Conservation (phyloP, 2,888 invertebrate species). For the Drosophila kuntzei region DNA sequence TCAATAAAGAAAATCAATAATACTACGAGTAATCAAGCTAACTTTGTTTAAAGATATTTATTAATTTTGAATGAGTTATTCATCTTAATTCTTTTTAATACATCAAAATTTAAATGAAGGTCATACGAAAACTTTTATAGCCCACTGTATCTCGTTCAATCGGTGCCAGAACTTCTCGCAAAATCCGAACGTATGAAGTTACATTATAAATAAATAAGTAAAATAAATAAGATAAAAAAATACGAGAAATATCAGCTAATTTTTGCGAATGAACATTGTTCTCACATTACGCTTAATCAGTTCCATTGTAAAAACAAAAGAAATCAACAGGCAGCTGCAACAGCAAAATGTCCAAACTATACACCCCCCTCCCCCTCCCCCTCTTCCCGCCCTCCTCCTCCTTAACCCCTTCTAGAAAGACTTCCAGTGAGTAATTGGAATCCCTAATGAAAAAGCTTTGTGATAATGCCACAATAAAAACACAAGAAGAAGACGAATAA, state of each 20-base stretch:
- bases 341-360: constrained; percentile 13
- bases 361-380: background rate
- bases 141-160: background rate
- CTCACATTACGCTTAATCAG: constrained; percentile 75
- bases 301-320: constrained; percentile 46
- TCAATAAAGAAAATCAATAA: background rate
- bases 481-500: constrained; percentile 1
- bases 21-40: background rate
- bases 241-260: constrained; percentile 4
- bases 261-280: constrained; percentile 14
- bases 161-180: background rate
- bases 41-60: background rate
- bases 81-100: too few species aligned
- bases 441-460: constrained; percentile 62
- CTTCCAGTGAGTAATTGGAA: constrained; percentile 64
- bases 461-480: constrained; percentile 41
- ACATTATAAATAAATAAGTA: background rate
- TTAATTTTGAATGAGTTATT: background rate
- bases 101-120: background rate
- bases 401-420: background rate
- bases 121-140: background rate
- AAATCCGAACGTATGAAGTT: background rate
- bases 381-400: background rate
- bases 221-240: constrained; percentile 12
- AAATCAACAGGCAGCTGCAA: constrained; percentile 56